Evolutionary conservation across 2,113 vertebrate genomes (phyloP).

Genomic region (Spheniscus mendiculus): DNA sequence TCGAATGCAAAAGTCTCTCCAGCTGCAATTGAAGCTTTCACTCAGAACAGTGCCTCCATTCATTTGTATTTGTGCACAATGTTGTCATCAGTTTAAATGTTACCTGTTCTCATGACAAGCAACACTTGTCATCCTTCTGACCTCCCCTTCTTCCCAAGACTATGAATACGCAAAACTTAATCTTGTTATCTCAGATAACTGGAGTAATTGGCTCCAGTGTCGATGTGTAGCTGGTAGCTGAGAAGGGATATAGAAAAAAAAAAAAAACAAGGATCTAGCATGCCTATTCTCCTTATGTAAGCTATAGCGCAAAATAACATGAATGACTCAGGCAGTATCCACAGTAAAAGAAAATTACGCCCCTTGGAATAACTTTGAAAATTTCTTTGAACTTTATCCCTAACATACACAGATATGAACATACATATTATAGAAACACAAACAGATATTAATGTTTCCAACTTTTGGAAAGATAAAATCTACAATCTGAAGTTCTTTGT

Average conservation of each 20-base stretch:
- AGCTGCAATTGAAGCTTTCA: background rate
- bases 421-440: background rate
- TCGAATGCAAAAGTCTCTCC: background rate
- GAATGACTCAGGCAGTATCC: background rate
- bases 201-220: background rate
- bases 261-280: background rate
- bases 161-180: background rate
- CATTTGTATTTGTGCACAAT: background rate
- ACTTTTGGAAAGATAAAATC: background rate
- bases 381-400: background rate
- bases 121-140: background rate
- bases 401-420: background rate
- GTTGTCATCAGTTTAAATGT: background rate
- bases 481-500: background rate
- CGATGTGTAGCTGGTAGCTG: background rate
- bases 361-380: background rate
- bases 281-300: background rate
- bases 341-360: background rate
- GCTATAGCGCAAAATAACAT: background rate
- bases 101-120: background rate
- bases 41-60: background rate
- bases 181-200: background rate
- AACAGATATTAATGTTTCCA: background rate
- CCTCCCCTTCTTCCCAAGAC: background rate
- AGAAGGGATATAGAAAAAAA: background rate